Evolutionary conservation across 2,797 vertebrate genomes (phyloP).

Genomic region (Anableps anableps): DNA sequence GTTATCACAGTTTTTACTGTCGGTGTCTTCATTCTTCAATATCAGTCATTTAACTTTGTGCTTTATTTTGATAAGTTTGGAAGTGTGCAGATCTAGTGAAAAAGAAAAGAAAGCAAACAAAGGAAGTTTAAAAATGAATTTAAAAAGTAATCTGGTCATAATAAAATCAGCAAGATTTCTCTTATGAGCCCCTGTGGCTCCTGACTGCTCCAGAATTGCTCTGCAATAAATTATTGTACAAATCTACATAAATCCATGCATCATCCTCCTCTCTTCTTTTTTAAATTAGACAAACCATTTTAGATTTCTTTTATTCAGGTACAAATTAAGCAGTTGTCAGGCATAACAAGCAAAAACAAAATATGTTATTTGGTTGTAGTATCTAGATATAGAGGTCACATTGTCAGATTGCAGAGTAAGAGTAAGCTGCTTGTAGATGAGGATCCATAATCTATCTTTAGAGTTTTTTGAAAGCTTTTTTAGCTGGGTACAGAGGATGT

Average conservation of each 20-base stretch:
- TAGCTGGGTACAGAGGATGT: neutral
- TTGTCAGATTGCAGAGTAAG: neutral
- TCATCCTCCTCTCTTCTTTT: neutral
- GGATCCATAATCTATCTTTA: neutral
- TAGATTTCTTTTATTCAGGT: neutral
- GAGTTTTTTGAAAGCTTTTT: neutral
- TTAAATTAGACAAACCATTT: neutral
- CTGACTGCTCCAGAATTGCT: neutral
- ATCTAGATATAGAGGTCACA: neutral
- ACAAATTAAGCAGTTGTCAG: neutral
- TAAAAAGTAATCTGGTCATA: neutral
- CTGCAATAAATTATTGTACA: slow-evolving; percentile 14
- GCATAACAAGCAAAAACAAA: neutral
- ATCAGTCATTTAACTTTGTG: neutral
- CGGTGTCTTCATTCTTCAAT: neutral
- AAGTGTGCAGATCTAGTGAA: neutral
- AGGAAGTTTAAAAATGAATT: neutral
- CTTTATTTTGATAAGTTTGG: neutral
- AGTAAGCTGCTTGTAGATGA: neutral
- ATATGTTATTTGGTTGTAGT: neutral
- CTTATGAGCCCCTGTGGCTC: neutral
- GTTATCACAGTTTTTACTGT: neutral
- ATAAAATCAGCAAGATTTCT: neutral
- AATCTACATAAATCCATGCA: neutral
- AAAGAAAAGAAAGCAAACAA: neutral